These are phyloP conservation scores for Nasonovia ribisnigri DNA, from an alignment of 2,888 invertebrate species.

Conservation along the genomic window DNA sequence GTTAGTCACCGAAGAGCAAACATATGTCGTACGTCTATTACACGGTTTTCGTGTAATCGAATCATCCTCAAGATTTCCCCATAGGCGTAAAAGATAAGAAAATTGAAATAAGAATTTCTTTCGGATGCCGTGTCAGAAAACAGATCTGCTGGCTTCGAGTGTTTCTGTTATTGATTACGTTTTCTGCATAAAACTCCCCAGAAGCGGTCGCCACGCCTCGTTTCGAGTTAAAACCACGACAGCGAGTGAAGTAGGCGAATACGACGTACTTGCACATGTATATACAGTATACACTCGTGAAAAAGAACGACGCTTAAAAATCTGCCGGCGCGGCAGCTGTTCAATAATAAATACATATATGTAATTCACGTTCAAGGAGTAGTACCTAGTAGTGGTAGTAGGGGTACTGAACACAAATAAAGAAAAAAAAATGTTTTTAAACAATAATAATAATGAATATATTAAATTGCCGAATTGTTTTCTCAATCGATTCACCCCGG, in stretches of 20 bases:
- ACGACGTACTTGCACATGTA: neutral
- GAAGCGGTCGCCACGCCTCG: neutral
- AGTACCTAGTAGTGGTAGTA: neutral
- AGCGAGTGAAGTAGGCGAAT: neutral
- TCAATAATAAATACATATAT: slow-evolving; percentile 1
- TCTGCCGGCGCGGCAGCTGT: neutral
- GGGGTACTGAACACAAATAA: neutral
- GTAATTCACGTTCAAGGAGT: neutral
- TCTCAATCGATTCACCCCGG: neutral
- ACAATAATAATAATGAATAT: neutral
- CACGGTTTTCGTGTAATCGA: neutral
- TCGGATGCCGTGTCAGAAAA: neutral
- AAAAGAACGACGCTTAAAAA: neutral
- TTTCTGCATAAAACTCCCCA: neutral
- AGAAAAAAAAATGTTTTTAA: neutral
- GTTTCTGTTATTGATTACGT: slow-evolving; percentile 33
- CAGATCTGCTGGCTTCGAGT: neutral
- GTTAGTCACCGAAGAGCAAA: neutral
- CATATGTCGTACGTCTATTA: neutral
- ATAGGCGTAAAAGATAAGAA: no score
- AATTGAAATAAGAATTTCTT: neutral
- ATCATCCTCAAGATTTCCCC: neutral
- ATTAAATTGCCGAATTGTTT: neutral
- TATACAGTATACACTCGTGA: neutral
- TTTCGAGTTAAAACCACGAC: neutral